These are phyloP conservation scores for Aphelocoma coerulescens DNA, from an alignment of 2,113 vertebrate genomes.

Conservation along the genomic window DNA sequence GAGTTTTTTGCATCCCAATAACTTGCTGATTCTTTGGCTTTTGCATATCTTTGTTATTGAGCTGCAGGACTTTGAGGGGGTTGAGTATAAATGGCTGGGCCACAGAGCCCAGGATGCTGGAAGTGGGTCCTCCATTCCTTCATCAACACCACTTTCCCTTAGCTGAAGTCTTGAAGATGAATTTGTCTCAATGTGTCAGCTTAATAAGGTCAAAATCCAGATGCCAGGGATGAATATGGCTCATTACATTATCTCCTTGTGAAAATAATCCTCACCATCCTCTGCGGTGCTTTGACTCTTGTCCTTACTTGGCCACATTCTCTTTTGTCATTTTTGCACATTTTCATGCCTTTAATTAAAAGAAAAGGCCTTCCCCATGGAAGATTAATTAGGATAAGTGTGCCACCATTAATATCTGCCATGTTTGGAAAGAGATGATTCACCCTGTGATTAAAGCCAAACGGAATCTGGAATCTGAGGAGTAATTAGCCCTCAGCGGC, in stretches of 20 bases:
- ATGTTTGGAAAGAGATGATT: conserved; percentile 74
- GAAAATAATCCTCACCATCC: background rate
- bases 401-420: conserved; percentile 65
- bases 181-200: conserved; percentile 2
- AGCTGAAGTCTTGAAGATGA: background rate
- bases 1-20: background rate
- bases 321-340: conserved; percentile 49
- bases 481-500: conserved; percentile 81
- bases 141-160: background rate
- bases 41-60: background rate
- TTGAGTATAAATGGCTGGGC: background rate
- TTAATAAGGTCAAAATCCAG: conserved; percentile 30
- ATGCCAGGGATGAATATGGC: conserved; percentile 24
- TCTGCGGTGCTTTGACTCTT: background rate
- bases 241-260: background rate
- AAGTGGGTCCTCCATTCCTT: background rate
- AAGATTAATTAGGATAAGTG: conserved; percentile 68
- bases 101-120: background rate
- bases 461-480: conserved; percentile 71
- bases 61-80: background rate
- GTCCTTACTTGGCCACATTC: background rate
- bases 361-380: conserved; percentile 38
- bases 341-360: conserved; percentile 69
- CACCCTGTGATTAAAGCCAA: conserved; percentile 80
- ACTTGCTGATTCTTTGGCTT: background rate